Base-by-base conservation (phyloP, 2,888 invertebrate species). In the Eilema sororculum region DNA sequence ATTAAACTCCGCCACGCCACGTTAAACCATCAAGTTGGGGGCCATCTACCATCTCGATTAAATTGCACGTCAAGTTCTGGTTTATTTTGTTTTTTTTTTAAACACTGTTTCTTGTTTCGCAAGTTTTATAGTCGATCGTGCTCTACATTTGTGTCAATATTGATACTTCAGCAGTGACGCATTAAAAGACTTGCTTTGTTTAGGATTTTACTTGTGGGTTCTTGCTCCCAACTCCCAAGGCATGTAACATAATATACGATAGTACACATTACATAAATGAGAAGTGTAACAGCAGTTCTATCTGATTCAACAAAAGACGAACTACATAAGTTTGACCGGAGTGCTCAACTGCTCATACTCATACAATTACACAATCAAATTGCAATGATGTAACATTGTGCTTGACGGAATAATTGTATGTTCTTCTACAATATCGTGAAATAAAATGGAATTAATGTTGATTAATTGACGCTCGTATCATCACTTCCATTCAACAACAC, bases 241-340 rank as follows among this genome's bases (percentile, higher is more conserved):
- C 65, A 67, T 79, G 77, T 84, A 86, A 82, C 78, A 78, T 79
- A 78, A 16, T n/a, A 24, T 56, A 59, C 30, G 24, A 59, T 84
- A 86, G 65, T 66, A 84, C 75, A 67, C 33, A 83, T 91, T 91
- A 87, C 87, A 87, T 88, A 91, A 91, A 81, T 76, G 78, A 82
- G 86, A 87, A 86, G 83, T 86, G 87, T 88, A 86, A 88, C 83
- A 74, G 71, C 75, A 79, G 76, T 75, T 78, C 67, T 84, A 88
- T 87, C 84, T 85, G 86, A 87, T 86, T 81, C 82, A 86, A 91
- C 90, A 90, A 93, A 92, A 91, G 90, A 89, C 85, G 90, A 85
- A 85, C 89, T 87, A 91, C 89, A 89, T 90, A 86, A 87, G 85
- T 90, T 91, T 83, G 85, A 82, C 82, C 85, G 82, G 84, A 84